These are phyloP conservation scores for Orthosia gracilis DNA, from an alignment of 2,888 invertebrate species.

Conservation along the genomic window DNA sequence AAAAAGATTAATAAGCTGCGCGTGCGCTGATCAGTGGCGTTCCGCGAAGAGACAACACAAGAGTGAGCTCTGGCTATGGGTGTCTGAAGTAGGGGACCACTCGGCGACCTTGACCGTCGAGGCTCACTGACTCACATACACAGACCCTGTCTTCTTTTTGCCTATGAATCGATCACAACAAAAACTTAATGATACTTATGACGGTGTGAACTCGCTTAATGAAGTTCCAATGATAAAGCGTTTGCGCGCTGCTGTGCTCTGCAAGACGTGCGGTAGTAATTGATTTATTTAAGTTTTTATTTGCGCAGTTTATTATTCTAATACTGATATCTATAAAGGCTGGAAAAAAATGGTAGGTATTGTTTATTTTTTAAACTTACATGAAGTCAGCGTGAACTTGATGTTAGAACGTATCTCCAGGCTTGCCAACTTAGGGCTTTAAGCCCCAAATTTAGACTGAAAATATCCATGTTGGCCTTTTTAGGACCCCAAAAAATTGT, in stretches of 20 bases:
- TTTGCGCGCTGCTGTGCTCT: slow-evolving; percentile 27
- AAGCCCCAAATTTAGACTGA: no score
- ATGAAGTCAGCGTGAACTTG: not conserved
- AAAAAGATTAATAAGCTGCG: slow-evolving; percentile 34
- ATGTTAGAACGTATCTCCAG: no score
- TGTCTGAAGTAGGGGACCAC: slow-evolving; percentile 75
- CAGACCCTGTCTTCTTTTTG: slow-evolving; percentile 67
- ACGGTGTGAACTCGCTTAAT: slow-evolving; percentile 43
- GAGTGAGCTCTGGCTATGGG: slow-evolving; percentile 60
- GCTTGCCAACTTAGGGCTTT: no score
- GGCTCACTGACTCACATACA: slow-evolving; percentile 82
- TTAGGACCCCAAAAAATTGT: no score
- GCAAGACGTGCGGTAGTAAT: not conserved
- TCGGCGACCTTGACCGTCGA: slow-evolving; percentile 83
- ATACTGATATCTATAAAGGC: not conserved
- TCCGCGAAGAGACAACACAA: slow-evolving; percentile 60
- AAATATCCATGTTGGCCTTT: no score
- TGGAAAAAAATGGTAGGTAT: not conserved
- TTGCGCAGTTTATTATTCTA: slow-evolving; percentile 1
- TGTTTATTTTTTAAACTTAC: not conserved
- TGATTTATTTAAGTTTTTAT: slow-evolving; percentile 32
- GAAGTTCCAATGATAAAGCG: slow-evolving; percentile 40
- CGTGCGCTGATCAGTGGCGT: slow-evolving; percentile 57
- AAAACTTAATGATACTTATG: slow-evolving; percentile 54
- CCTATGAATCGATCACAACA: slow-evolving; percentile 54